Base-by-base conservation (phyloP, 2,797 vertebrate genomes). In the Pseudopleuronectes americanus region DNA sequence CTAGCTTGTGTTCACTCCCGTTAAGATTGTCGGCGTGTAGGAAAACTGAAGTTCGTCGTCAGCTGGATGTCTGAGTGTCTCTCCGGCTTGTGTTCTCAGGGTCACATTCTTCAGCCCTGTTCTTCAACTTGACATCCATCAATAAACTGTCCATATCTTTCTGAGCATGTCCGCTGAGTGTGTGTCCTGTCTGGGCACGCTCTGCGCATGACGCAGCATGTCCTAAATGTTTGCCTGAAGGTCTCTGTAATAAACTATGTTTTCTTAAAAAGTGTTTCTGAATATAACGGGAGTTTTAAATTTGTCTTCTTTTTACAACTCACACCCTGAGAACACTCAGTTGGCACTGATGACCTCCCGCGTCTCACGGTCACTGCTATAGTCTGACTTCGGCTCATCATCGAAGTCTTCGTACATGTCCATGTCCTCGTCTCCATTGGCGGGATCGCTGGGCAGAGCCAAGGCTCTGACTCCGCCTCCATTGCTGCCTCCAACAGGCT, bases 351-450 rank as follows among this genome's bases (percentile, higher is more conserved):
- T 95, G 59, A 95, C 95, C 95, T 97, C 96, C 52, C 94, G 96
- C 66, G 96, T 95, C 93, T 99, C 98, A 0, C 96, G 98, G 90
- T 99, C 98, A 60, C 98, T 99, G 92, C 98, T 99, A 95, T 99
- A 99, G 96, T 99, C 97, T 90, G 97, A 99, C 95, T 99, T 99
- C 92, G 96, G 96, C 76, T 99, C 97, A 16, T 99, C 98, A 90
- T 99, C 98, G 87, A 96, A 99, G 93, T 99, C 98, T 74, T 98
- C 98, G 13, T 97, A 99, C 95, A 98, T 97, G 94, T 99, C 97
- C 92, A 97, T 98, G 79, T 98, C 96, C 51, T 98, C 96, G 87
- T 96, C 96, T 78, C 96, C 97, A 0, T 98, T 98, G 74, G 96
- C 86, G 72, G 95, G 94, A 80, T 96, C 94, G 0, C 93, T 92